phyloP scores from a whole-genome alignment of 2,113 vertebrate species.

The Edolisoma coerulescens region DNA sequence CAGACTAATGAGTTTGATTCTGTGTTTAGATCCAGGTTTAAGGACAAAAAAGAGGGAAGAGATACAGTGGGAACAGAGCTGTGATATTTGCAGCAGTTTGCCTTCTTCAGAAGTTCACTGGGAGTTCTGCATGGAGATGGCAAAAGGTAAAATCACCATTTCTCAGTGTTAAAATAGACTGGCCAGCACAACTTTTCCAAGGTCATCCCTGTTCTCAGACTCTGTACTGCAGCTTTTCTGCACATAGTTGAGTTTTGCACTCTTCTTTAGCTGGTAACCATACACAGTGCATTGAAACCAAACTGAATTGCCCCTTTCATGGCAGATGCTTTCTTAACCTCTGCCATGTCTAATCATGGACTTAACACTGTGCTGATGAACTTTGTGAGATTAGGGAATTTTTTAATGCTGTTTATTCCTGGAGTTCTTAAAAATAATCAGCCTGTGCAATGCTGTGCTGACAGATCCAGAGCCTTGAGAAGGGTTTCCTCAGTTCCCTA shows the following conservation, averaged over 20 bases:
- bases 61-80: background rate
- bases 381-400: background rate
- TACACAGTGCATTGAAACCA: background rate
- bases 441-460: background rate
- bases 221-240: background rate
- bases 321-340: background rate
- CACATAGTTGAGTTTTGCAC: background rate
- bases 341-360: background rate
- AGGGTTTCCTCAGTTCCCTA: background rate
- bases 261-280: background rate
- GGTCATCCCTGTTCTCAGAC: background rate
- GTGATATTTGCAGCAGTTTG: background rate
- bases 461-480: background rate
- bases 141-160: background rate
- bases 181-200: background rate
- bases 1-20: background rate
- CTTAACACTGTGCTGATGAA: background rate
- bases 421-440: background rate
- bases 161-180: background rate
- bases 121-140: background rate
- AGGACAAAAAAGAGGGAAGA: too few relatives aligned
- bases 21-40: background rate
- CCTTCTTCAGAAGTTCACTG: background rate
- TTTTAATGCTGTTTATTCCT: background rate
- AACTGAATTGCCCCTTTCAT: background rate